Percentiles rank a stretch among this genome's conserved stretches.
These are phyloP conservation scores for Troilus luridus DNA, from an alignment of 2,888 invertebrate species.

Conservation along the genomic window DNA sequence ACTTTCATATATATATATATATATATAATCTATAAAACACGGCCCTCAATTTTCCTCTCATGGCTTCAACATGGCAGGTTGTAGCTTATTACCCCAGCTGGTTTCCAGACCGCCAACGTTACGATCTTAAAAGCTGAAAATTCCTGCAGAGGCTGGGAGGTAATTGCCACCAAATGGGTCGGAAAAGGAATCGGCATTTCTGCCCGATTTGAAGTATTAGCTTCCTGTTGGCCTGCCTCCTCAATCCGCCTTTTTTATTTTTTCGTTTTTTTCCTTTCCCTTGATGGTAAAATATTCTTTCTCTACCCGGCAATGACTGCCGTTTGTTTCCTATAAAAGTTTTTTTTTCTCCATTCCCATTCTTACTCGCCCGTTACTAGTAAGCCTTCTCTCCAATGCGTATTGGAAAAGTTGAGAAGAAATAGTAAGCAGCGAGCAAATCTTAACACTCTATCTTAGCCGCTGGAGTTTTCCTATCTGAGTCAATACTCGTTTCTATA, in stretches of 20 bases:
- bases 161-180: slow-evolving; percentile 39
- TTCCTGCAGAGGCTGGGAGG: neutral
- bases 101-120: neutral
- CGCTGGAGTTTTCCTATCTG: neutral
- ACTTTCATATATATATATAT: too few relatives aligned
- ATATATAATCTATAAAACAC: neutral
- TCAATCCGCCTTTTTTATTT: slow-evolving; percentile 15
- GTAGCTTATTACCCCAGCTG: neutral
- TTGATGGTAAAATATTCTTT: slow-evolving; percentile 27
- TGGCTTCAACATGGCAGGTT: neutral
- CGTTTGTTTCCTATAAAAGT: slow-evolving; percentile 13
- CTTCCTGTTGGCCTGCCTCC: slow-evolving; percentile 5
- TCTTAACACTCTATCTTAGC: slow-evolving; percentile 14
- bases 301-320: neutral
- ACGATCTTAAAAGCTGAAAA: slow-evolving; percentile 29
- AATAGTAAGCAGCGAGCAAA: neutral
- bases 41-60: neutral
- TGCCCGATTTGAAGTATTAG: slow-evolving; percentile 46
- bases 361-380: neutral
- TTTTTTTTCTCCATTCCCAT: neutral
- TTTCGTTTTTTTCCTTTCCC: neutral
- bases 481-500: neutral
- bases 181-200: slow-evolving; percentile 44
- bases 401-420: slow-evolving; percentile 40
- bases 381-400: slow-evolving; percentile 28